Percentiles rank a stretch among this genome's conserved stretches.
Conservation (phyloP, 2,797 vertebrate species). For the Tarsius wallacei region DNA sequence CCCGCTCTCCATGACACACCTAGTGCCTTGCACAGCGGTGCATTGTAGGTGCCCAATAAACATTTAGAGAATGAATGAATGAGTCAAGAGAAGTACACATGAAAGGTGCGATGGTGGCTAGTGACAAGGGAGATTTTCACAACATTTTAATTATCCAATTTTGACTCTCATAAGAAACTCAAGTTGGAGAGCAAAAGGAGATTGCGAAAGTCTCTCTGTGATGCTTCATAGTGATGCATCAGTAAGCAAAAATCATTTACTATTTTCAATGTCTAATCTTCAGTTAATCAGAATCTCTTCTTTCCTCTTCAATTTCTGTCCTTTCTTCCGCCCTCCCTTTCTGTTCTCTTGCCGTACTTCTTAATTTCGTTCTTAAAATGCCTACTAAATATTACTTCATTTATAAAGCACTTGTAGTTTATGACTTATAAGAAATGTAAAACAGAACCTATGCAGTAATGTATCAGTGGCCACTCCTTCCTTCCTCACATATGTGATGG, state of each 20-base stretch:
- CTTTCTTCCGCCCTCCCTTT: not conserved
- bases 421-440: conserved; percentile 48
- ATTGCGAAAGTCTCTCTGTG: not conserved
- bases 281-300: not conserved
- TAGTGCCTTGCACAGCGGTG: not conserved
- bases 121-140: not conserved
- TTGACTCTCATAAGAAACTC: not conserved
- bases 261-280: not conserved
- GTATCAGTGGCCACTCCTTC: not conserved
- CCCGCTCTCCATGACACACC: not conserved
- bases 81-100: not conserved
- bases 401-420: conserved; percentile 4
- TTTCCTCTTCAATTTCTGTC: not conserved
- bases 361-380: conserved; percentile 57
- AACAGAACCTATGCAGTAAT: not conserved
- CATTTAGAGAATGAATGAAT: not conserved
- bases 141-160: not conserved
- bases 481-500: conserved; percentile 49
- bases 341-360: not conserved
- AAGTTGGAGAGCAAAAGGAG: not conserved
- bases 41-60: not conserved
- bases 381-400: not conserved
- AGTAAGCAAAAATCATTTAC: not conserved
- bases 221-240: not conserved
- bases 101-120: not conserved